Base-by-base conservation (phyloP, 2,888 invertebrate genomes). In the Brenthis hecate region DNA sequence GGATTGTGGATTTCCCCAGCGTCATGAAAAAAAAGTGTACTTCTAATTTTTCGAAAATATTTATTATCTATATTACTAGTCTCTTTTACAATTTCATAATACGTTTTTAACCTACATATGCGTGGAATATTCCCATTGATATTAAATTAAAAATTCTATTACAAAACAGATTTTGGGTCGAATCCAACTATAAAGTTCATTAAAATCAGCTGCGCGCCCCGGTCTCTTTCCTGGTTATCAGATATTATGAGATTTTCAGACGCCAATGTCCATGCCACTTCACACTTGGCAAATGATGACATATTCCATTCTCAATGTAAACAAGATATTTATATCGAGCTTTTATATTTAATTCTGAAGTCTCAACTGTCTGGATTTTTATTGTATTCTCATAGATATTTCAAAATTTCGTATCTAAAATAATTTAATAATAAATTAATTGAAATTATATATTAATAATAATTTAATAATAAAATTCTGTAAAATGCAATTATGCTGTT, bases 251-350 rank as follows among this genome's bases (percentile, higher is more conserved):
- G 66, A 65, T 67, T 75, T 68, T 71, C 66, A 32, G 58, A 61
- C 83, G 84, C 84, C 85, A 85, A 81, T 81, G 77, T 73, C 78
- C 74, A 76, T 77, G 74, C 75, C 75, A 80, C 80, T 43, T 43
- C 36, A 43, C 8, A 43, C 36, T 88, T 87, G 88, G 85, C 85
- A 85, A 77, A 78, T 75, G 73, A 73, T 78, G 77, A 79, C 73
- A 74, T 75, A 75, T 74, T 75, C 77, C 77, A 77, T 80, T 76
- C 75, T 73, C 75, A 75, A 70, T 72, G 72, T 74, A 73, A 74
- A 74, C 75, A 76, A 69, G 65, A 66, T 73, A 69, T 64, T 66
- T 69, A 64, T 68, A 65, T 0, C 36, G 11, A 43, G 36, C 11
- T 67, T 64, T 65, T 43, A 58, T 62, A 36, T 23, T 32, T 56